phyloP scores from a whole-genome alignment of 2,113 vertebrate genomes.

The Salminus brasiliensis region DNA sequence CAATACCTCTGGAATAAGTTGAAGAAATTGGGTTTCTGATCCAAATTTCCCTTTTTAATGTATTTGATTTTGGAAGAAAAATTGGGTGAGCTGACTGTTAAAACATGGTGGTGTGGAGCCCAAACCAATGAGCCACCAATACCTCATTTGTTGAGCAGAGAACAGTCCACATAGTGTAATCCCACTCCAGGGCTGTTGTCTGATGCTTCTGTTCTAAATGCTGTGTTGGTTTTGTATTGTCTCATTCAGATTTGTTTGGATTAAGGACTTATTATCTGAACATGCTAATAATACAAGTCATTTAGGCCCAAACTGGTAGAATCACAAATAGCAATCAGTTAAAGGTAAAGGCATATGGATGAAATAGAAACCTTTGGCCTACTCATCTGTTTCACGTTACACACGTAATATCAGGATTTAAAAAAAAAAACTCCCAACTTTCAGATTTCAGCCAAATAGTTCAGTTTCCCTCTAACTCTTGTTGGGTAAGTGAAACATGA shows the following conservation, averaged over 20 bases:
- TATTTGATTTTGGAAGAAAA: too few relatives aligned
- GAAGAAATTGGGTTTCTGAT: too few relatives aligned
- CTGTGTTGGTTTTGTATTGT: too few relatives aligned
- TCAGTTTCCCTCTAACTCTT: slow-evolving; percentile 28
- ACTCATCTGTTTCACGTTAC: not conserved
- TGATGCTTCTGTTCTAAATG: not conserved
- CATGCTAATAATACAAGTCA: not conserved
- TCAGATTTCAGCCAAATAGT: slow-evolving; percentile 6
- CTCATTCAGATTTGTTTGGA: too few relatives aligned
- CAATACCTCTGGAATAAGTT: too few relatives aligned
- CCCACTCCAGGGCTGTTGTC: too few relatives aligned
- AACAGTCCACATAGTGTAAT: not conserved
- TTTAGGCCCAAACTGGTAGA: not conserved
- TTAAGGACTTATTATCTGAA: too few relatives aligned
- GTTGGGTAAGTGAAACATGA: slow-evolving; percentile 32
- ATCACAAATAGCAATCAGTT: not conserved
- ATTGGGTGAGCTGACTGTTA: too few relatives aligned
- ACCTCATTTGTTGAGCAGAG: too few relatives aligned
- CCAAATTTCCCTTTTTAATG: too few relatives aligned
- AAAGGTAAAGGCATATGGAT: not conserved
- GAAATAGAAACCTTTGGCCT: not conserved
- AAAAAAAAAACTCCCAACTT: slow-evolving; percentile 39
- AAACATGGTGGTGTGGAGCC: too few relatives aligned
- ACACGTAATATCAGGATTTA: not conserved
- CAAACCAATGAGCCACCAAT: too few relatives aligned